Conservation (phyloP, 2,888 invertebrate species). For the Lomographa bimaculata region DNA sequence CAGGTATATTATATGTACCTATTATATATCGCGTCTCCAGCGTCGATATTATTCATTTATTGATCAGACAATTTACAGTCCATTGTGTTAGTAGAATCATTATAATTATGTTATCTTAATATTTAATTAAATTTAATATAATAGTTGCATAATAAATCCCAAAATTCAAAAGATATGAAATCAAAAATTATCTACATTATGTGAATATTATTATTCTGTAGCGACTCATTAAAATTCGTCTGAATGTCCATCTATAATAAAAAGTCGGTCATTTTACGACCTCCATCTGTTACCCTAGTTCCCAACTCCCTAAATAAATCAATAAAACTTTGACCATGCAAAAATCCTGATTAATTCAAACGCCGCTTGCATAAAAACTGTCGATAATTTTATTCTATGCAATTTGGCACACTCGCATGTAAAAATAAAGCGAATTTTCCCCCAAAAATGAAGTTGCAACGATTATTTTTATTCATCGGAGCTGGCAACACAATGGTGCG, state of each 20-base stretch:
- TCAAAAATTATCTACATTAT: no score
- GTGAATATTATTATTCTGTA: no score
- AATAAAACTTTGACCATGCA: constrained; percentile 61
- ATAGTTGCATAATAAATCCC: no score
- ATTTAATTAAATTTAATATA: no score
- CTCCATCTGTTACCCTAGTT: constrained; percentile 36
- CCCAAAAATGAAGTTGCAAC: constrained; percentile 70
- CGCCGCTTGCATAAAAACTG: constrained; percentile 72
- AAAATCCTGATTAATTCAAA: constrained; percentile 66
- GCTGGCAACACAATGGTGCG: constrained; percentile 69
- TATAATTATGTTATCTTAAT: no score
- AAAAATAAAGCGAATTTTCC: constrained; percentile 51
- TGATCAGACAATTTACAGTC: no score
- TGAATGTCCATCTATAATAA: constrained; percentile 5
- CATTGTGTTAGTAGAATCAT: no score
- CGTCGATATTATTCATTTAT: no score
- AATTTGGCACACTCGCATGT: constrained; percentile 53
- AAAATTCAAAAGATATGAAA: no score
- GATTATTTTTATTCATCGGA: constrained; percentile 78
- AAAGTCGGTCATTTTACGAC: constrained; percentile 22
- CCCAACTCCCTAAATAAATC: constrained; percentile 44
- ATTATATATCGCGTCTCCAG: no score
- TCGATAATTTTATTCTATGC: constrained; percentile 68
- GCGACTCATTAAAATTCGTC: neutral
- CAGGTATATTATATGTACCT: no score